A percentile compares a stretch with the other conserved stretches of the same genome.
These are phyloP conservation scores for Panthera leo DNA, from an alignment of 2,113 vertebrate species.

Conservation along the genomic window DNA sequence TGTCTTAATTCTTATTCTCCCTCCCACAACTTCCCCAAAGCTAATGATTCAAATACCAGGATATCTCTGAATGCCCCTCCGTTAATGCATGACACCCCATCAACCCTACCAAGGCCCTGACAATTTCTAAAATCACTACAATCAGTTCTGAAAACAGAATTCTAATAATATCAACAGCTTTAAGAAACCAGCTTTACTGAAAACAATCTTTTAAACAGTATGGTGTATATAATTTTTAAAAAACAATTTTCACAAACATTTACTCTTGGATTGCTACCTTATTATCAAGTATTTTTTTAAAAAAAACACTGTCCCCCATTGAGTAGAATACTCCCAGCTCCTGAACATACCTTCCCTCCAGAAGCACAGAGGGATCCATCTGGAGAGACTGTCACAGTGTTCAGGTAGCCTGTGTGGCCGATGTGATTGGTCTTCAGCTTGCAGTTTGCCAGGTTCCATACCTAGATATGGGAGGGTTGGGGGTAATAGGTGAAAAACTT, in stretches of 20 bases:
- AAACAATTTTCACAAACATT: not conserved
- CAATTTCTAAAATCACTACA: not conserved
- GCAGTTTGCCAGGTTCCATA: conserved; percentile 98
- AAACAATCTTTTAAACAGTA: not conserved
- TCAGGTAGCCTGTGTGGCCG: conserved; percentile 95
- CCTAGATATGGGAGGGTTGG: conserved; percentile 81
- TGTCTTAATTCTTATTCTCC: not conserved
- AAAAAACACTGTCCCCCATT: not conserved
- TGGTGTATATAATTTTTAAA: not conserved
- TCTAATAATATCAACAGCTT: not conserved
- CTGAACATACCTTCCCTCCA: conserved; percentile 92
- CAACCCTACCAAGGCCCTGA: not conserved
- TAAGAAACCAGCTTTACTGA: not conserved
- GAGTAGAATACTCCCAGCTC: not conserved
- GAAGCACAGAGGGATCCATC: conserved; percentile 98
- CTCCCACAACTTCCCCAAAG: not conserved
- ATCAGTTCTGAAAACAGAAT: not conserved
- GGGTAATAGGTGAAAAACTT: not conserved
- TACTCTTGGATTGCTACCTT: not conserved
- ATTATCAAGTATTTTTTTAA: not conserved
- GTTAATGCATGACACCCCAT: not conserved
- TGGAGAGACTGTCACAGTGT: conserved; percentile 96
- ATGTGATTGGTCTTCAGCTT: conserved; percentile 99
- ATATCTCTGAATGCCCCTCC: not conserved
- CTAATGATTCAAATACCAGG: not conserved